Evolutionary conservation across 2,797 vertebrate species (phyloP).

Genomic region (Urocyon cinereoargenteus): DNA sequence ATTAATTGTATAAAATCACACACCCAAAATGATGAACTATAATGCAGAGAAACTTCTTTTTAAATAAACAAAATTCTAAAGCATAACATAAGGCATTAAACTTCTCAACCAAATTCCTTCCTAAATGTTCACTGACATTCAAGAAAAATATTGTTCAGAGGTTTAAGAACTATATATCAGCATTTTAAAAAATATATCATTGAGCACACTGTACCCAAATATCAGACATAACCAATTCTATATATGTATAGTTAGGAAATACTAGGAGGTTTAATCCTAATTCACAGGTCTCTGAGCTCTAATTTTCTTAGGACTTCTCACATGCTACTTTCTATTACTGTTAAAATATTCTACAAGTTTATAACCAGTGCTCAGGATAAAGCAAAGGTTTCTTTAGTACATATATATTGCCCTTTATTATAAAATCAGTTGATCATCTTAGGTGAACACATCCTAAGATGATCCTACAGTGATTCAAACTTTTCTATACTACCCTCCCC

Average conservation of each 20-base stretch:
- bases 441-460: background rate
- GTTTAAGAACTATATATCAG: slow-evolving; percentile 55
- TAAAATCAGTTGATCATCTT: slow-evolving; percentile 67
- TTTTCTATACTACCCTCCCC: background rate
- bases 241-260: background rate
- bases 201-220: slow-evolving; percentile 69
- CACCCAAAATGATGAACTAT: background rate
- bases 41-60: background rate
- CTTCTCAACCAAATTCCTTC: slow-evolving; percentile 45
- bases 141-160: slow-evolving; percentile 67
- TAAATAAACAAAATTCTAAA: background rate
- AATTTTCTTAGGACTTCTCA: background rate
- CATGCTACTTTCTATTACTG: slow-evolving; percentile 26
- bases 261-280: background rate
- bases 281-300: background rate
- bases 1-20: background rate
- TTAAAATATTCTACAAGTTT: slow-evolving; percentile 34
- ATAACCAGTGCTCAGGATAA: slow-evolving; percentile 48
- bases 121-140: slow-evolving; percentile 66
- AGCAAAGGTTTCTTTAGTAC: background rate
- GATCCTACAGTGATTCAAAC: background rate
- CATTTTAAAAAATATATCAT: slow-evolving; percentile 70
- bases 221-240: slow-evolving; percentile 74
- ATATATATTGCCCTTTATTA: slow-evolving; percentile 8
- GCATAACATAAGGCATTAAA: slow-evolving; percentile 41